phyloP scores from a whole-genome alignment of 2,797 vertebrate genomes.

The Sebastes wilsoni region DNA sequence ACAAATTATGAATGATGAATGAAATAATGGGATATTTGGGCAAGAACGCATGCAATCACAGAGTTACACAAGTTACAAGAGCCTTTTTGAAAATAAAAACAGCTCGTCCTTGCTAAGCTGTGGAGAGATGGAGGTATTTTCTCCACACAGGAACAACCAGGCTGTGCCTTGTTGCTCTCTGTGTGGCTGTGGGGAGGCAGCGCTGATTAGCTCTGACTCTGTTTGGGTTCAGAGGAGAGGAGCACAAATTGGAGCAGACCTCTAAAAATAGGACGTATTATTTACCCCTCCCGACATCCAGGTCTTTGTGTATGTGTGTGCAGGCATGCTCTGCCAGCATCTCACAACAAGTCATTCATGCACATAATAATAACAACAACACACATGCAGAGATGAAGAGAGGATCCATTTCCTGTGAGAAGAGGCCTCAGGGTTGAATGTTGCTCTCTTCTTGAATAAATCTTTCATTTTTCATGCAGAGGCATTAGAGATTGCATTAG shows the following conservation, averaged over 20 bases:
- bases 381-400: background rate
- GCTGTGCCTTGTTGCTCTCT: slow-evolving; percentile 1
- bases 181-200: slow-evolving; percentile 25
- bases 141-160: background rate
- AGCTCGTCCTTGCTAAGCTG: background rate
- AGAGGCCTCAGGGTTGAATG: slow-evolving; percentile 30
- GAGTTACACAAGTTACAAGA: background rate
- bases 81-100: background rate
- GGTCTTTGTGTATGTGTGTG: slow-evolving; percentile 52
- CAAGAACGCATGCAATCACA: background rate
- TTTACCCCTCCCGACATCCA: slow-evolving; percentile 57
- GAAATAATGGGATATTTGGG: background rate
- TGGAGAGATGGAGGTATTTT: slow-evolving; percentile 14
- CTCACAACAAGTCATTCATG: slow-evolving; percentile 40
- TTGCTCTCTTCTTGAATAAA: slow-evolving; percentile 48
- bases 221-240: slow-evolving; percentile 60
- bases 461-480: slow-evolving; percentile 39
- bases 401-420: slow-evolving; percentile 40
- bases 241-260: slow-evolving; percentile 69
- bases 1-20: background rate
- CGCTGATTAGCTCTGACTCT: slow-evolving; percentile 57
- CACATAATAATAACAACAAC: slow-evolving; percentile 22
- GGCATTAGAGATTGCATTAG: slow-evolving; percentile 11
- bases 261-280: slow-evolving; percentile 72
- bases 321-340: slow-evolving; percentile 23